Base-by-base conservation (phyloP, 2,113 vertebrate species). In the Platycercus adscitus region DNA sequence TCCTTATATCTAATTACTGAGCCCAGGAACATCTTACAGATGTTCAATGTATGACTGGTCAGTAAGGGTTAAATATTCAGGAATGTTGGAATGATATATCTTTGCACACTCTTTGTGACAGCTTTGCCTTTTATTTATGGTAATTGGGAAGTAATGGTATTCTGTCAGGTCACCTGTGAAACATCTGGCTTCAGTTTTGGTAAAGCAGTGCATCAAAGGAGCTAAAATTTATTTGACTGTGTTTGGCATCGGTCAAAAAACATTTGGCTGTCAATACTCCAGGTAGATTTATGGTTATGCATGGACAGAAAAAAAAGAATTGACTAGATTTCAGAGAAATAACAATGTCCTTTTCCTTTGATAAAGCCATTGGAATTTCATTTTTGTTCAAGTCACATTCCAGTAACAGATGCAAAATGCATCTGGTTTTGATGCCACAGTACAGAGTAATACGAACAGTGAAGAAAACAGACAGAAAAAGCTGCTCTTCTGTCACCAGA, bases 81-180 rank as follows among this genome's bases (percentile, higher is more conserved):
- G 95, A 97, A 97, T 95, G 96, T 58, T 53, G 82, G 72, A 72
- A 79, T 75, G 58, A 75, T 86, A 66, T 75, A 29, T 89, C 80
- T 93, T 91, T 47, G 43, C 63, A 95, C 81, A 73, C 23, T 49
- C 49, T 47, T 94, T 87, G 76, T 81, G 96, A 96, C 76, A 47
- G 86, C 53, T 93, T 72, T 87, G n/a, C 35, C 71, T 93, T 41
- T 97, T 97, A 96, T 97, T 97, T 96, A 96, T 89, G 95, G 88
- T 91, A 85, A 64, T 80, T 50, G 23, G 86, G 97, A 98, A 95
- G 90, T 66, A 64, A 91, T 87, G 91, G 88, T 66, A 69, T 96
- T 94, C 91, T 95, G 86, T 91, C 81, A 76, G 94, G 96, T 97
- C 97, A 98, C 98, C 97, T 98, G 94, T 78, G 78, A 90, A 96